Base-by-base conservation (phyloP, 2,113 vertebrate genomes). In the Sinocyclocheilus anophthalmus region DNA sequence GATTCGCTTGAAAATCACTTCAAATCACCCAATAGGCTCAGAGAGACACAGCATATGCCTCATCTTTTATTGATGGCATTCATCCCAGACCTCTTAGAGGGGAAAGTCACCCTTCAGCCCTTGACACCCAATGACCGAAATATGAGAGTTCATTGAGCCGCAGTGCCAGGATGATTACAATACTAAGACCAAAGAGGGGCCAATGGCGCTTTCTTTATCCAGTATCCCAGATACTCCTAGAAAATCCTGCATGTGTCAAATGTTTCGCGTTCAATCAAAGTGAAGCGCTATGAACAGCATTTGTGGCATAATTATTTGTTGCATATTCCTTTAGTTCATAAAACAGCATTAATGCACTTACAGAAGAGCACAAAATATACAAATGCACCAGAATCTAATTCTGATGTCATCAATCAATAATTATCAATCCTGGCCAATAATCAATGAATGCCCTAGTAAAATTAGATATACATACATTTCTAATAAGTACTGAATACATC, bases 11-110 rank as follows among this genome's bases (percentile, higher is more conserved):
- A 81, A 81, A 86, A 81, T 45, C 67, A 48, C 42, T 50, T 86
- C 33, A 55, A 81, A 75, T 61, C 67, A 80, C 24, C 85, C 48
- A 50, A 84, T 9, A 45, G 70, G 50, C 76, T 81, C 37, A n/a
- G 30, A 84, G 69, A 9, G 45, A 80, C 86, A 42, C 78, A 24
- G 79, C 37, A 50, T 84, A 76, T 18, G 81, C 83, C 65, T 84
- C 14, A 90, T 88, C 70, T 84, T 86, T 84, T 90, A 88, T 90
- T 90, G 70, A 90, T 77, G 63, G 26, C 76, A 48, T 72, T 80
- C 53, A 82, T 78, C 79, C 65, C 63, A 81, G 82, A 84, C n/a
- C 37, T 78, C 22, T 83, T 57, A 70, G 65, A 70, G 37, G 69
- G 75, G 80, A 81, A 65, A 59, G 37, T 83, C 50, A 20, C 39